A percentile compares a stretch with the other conserved stretches of the same genome.
Evolutionary conservation across 2,888 invertebrate genomes (phyloP).

Genomic region (Ophion ventricosus): DNA sequence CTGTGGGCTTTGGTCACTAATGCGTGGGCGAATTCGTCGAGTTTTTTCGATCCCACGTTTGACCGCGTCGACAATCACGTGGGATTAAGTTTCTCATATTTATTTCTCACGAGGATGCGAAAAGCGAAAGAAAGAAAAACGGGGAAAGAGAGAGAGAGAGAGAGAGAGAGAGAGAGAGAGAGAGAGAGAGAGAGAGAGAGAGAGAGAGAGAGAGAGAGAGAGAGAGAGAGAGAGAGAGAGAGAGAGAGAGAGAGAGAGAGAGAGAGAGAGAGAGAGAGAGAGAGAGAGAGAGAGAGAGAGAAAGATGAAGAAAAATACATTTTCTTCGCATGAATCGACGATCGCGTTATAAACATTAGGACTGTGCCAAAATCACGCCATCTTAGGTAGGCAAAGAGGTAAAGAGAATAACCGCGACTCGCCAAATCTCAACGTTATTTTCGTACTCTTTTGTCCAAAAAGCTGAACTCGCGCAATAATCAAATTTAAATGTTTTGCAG

Average conservation of each 20-base stretch:
- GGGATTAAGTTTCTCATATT: conserved; percentile 18
- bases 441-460: conserved; percentile 69
- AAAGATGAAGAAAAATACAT: conserved; percentile 20
- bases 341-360: conserved; percentile 56
- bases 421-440: conserved; percentile 74
- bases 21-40: conserved; percentile 51
- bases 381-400: conserved; percentile 50
- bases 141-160: conserved; percentile 2
- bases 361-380: conserved; percentile 63
- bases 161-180: conserved; percentile 12
- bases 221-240: conserved; percentile 19
- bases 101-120: conserved; percentile 1
- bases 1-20: background rate
- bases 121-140: background rate
- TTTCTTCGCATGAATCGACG: conserved; percentile 46
- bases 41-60: conserved; percentile 27
- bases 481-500: conserved; percentile 27
- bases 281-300: conserved; percentile 20
- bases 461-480: background rate
- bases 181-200: conserved; percentile 18
- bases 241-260: background rate
- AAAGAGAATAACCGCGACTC: conserved; percentile 57
- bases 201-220: background rate
- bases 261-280: background rate
- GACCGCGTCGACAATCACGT: background rate